A percentile compares a stretch with the other conserved stretches of the same genome.
phyloP scores from a whole-genome alignment of 1,140 invertebrate genomes.

The Orchesella cincta region DNA sequence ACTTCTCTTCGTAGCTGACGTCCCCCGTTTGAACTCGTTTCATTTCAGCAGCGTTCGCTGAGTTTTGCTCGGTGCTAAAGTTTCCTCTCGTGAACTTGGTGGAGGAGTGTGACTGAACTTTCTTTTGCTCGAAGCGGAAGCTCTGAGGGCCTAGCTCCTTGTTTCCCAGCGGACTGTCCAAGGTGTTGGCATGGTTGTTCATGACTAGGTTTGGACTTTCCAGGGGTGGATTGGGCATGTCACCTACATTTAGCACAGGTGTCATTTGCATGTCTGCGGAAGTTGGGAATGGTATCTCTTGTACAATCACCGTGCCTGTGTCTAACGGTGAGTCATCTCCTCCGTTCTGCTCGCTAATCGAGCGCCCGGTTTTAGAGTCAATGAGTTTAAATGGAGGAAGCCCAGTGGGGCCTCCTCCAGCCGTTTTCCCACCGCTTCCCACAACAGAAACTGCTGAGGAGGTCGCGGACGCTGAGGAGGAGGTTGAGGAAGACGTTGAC shows the following conservation, averaged over 20 bases:
- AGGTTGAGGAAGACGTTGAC: constrained; percentile 55
- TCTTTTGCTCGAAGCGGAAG: constrained; percentile 79
- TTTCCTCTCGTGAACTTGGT: constrained; percentile 79
- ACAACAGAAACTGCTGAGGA: constrained; percentile 40
- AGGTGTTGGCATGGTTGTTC: constrained; percentile 48
- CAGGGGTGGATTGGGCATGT: constrained; percentile 49
- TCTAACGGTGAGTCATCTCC: constrained; percentile 45
- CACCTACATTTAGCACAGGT: constrained; percentile 29
- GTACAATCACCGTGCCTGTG: constrained; percentile 47
- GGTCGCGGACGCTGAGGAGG: constrained; percentile 52
- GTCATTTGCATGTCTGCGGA: constrained; percentile 33
- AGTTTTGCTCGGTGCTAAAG: constrained; percentile 72
- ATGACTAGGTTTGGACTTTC: constrained; percentile 52
- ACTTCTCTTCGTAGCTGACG: constrained; percentile 74
- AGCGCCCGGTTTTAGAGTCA: constrained; percentile 27
- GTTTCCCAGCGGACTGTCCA: constrained; percentile 50
- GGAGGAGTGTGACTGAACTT: constrained; percentile 73
- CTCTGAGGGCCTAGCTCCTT: constrained; percentile 58
- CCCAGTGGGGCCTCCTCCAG: neutral
- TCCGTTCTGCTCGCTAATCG: constrained; percentile 12
- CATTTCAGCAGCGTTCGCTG: constrained; percentile 75
- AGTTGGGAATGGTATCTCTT: constrained; percentile 47
- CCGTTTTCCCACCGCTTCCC: constrained; percentile 25
- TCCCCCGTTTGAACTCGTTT: constrained; percentile 76
- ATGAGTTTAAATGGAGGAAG: constrained; percentile 45